phyloP scores from a whole-genome alignment of 2,888 invertebrate species.

The Phalera bucephala region DNA sequence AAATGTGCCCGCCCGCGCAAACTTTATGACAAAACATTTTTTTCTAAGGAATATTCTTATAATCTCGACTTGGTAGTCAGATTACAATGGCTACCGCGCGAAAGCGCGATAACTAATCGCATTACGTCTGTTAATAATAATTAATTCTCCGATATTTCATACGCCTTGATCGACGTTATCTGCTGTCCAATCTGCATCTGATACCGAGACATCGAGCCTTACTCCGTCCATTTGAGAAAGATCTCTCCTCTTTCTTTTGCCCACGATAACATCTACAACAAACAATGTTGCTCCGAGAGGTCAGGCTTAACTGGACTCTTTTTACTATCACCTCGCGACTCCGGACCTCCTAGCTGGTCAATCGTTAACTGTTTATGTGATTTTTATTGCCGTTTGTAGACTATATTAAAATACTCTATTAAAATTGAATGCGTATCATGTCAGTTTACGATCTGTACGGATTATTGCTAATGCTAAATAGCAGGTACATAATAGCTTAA shows the following conservation, averaged over 20 bases:
- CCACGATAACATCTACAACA: slow-evolving; percentile 13
- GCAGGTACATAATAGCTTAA: slow-evolving; percentile 23
- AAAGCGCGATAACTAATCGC: slow-evolving; percentile 66
- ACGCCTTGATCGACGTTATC: slow-evolving; percentile 68
- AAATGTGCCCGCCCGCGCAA: slow-evolving; percentile 12
- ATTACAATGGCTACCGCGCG: slow-evolving; percentile 62
- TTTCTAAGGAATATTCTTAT: slow-evolving; percentile 26
- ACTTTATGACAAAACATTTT: slow-evolving; percentile 30
- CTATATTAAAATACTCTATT: slow-evolving; percentile 58
- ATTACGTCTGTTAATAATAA: slow-evolving; percentile 71
- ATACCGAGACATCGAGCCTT: slow-evolving; percentile 48
- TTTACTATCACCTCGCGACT: slow-evolving; percentile 51
- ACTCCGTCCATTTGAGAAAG: slow-evolving; percentile 40
- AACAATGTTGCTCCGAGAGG: slow-evolving; percentile 30
- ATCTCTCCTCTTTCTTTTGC: slow-evolving; percentile 27
- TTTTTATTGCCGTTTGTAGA: slow-evolving; percentile 66
- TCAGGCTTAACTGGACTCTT: slow-evolving; percentile 37
- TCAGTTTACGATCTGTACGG: slow-evolving; percentile 33
- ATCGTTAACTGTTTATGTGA: slow-evolving; percentile 70
- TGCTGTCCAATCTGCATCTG: slow-evolving; percentile 56
- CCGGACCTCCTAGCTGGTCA: slow-evolving; percentile 65
- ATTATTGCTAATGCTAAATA: slow-evolving; percentile 34
- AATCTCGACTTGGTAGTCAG: slow-evolving; percentile 46
- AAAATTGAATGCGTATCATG: slow-evolving; percentile 49
- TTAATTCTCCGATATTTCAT: slow-evolving; percentile 72